A percentile compares a stretch with the other conserved stretches of the same genome.
phyloP scores from a whole-genome alignment of 2,888 invertebrate genomes.

The Elgonia sp. region DNA sequence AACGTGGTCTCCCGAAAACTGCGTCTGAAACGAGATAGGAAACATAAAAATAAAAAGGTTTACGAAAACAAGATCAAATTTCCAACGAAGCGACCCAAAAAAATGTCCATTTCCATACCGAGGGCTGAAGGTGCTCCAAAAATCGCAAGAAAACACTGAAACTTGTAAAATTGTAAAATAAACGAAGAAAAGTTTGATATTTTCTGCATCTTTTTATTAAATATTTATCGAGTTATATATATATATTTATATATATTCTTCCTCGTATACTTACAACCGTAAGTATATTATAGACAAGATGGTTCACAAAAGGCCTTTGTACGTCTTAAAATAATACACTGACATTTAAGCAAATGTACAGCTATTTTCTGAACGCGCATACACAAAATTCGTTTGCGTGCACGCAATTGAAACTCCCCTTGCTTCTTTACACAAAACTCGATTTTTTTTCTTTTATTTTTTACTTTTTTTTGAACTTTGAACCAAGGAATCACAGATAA shows the following conservation, averaged over 20 bases:
- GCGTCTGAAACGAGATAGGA: too few relatives aligned
- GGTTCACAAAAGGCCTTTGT: conserved; percentile 74
- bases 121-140: conserved; percentile 46
- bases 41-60: too few relatives aligned
- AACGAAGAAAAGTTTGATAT: background rate
- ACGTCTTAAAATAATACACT: conserved; percentile 74
- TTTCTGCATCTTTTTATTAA: conserved; percentile 71
- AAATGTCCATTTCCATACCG: background rate
- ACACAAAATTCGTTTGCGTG: conserved; percentile 25
- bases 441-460: conserved; percentile 39
- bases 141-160: conserved; percentile 24
- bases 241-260: conserved; percentile 34
- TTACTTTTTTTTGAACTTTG: conserved; percentile 62
- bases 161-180: background rate
- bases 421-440: background rate
- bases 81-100: too few relatives aligned
- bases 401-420: background rate
- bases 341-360: conserved; percentile 75
- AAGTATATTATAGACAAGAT: conserved; percentile 70
- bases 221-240: conserved; percentile 67
- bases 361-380: conserved; percentile 51
- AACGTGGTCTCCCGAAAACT: too few relatives aligned
- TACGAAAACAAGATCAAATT: too few relatives aligned
- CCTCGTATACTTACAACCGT: conserved; percentile 60
- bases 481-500: conserved; percentile 76